Conservation (phyloP, 1,140 invertebrate species). For the Ylistrum balloti region DNA sequence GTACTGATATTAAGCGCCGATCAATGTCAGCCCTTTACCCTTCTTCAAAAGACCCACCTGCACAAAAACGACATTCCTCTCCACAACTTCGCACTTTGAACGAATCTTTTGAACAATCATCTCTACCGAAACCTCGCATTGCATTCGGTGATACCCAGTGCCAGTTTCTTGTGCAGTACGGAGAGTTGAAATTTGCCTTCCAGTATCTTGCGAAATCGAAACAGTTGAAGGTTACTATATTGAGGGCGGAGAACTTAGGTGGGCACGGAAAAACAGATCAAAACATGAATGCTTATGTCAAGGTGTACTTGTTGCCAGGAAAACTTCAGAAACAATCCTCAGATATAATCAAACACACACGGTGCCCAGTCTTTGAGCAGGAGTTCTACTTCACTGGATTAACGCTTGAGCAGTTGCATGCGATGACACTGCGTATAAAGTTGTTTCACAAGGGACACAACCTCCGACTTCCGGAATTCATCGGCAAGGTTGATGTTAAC, state of each 20-base stretch:
- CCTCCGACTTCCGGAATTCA: slow-evolving; percentile 74
- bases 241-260: slow-evolving; percentile 76
- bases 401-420: slow-evolving; percentile 71
- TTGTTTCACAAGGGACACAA: slow-evolving; percentile 76
- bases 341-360: slow-evolving; percentile 74
- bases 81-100: slow-evolving; percentile 60
- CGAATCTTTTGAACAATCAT: slow-evolving; percentile 37
- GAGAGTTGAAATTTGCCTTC: slow-evolving; percentile 80
- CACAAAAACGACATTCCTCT: slow-evolving; percentile 72
- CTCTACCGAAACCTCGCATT: slow-evolving; percentile 51
- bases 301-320: slow-evolving; percentile 77
- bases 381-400: slow-evolving; percentile 77
- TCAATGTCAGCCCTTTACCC: slow-evolving; percentile 46
- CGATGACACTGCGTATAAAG: slow-evolving; percentile 75
- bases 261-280: slow-evolving; percentile 70
- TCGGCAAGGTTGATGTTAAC: slow-evolving; percentile 76
- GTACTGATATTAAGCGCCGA: slow-evolving; percentile 46
- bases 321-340: slow-evolving; percentile 79
- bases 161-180: slow-evolving; percentile 69
- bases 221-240: slow-evolving; percentile 75
- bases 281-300: slow-evolving; percentile 70
- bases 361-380: slow-evolving; percentile 76
- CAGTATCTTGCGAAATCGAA: slow-evolving; percentile 74
- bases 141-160: slow-evolving; percentile 19
- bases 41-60: background rate